These are phyloP conservation scores for Pogona vitticeps DNA, from an alignment of 2,113 vertebrate species.

Conservation along the genomic window DNA sequence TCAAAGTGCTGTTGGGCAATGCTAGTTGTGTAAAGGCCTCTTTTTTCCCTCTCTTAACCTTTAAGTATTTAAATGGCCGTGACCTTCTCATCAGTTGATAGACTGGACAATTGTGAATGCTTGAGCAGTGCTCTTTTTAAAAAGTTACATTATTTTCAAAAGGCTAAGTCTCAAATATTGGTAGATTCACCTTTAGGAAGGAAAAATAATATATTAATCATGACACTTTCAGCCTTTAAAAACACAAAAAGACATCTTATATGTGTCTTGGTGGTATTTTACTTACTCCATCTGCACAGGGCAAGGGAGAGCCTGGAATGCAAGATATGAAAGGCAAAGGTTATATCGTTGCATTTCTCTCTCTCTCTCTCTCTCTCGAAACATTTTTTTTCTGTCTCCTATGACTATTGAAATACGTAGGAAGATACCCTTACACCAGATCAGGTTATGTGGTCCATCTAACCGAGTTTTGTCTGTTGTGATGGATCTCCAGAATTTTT, in stretches of 20 bases:
- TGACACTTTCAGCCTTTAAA: constrained; percentile 25
- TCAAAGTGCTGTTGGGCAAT: constrained; percentile 34
- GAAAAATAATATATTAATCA: constrained; percentile 33
- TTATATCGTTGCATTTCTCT: neutral
- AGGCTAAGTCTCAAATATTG: constrained; percentile 14
- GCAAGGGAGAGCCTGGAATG: neutral
- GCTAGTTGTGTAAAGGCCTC: constrained; percentile 31
- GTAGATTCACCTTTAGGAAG: constrained; percentile 31
- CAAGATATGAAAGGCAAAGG: constrained; percentile 2
- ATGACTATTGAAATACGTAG: neutral
- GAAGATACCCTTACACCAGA: neutral
- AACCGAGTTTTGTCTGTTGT: neutral
- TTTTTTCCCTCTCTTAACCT: constrained; percentile 28
- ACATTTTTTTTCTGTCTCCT: neutral
- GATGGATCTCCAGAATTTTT: neutral
- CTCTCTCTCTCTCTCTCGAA: neutral
- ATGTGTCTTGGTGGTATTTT: neutral
- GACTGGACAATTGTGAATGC: constrained; percentile 18
- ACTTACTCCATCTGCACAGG: constrained; percentile 5
- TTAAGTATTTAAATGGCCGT: constrained; percentile 40
- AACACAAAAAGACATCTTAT: constrained; percentile 9
- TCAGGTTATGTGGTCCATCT: neutral
- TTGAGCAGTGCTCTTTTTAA: constrained; percentile 36
- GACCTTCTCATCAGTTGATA: constrained; percentile 39
- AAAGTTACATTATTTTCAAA: constrained; percentile 15